Conservation (phyloP, 2,797 vertebrate species). For the Liasis olivaceus region DNA sequence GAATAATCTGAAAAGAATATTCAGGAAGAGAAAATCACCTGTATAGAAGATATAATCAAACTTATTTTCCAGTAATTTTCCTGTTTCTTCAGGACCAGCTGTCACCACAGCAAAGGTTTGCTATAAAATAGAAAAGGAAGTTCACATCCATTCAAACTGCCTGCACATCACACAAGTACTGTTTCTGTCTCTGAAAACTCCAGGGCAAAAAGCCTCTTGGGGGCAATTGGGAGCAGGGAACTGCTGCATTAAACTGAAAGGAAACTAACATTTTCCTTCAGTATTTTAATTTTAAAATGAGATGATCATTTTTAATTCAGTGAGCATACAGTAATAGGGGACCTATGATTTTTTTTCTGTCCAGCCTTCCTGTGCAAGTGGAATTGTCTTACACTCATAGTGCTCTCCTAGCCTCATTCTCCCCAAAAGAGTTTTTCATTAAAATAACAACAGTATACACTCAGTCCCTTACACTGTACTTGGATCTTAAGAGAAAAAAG, state of each 20-base stretch:
- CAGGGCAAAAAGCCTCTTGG: not conserved
- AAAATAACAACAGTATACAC: not conserved
- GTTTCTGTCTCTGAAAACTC: not conserved
- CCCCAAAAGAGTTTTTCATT: not conserved
- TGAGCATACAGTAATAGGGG: not conserved
- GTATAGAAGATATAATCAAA: constrained; percentile 95
- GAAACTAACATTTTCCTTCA: not conserved
- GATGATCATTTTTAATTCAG: not conserved
- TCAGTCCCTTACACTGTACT: not conserved
- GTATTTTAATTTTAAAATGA: too few relatives aligned
- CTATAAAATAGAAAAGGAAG: constrained; percentile 62
- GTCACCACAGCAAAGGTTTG: constrained; percentile 82
- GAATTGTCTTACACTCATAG: not conserved
- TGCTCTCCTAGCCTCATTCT: not conserved
- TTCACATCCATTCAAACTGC: not conserved
- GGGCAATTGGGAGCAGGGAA: not conserved
- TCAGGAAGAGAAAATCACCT: constrained; percentile 67
- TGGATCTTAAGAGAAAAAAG: too few relatives aligned
- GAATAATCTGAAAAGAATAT: not conserved
- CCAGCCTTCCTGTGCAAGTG: not conserved
- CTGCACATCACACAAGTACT: not conserved
- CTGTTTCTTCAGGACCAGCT: constrained; percentile 75
- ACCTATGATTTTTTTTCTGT: not conserved
- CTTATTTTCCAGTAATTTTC: constrained; percentile 80
- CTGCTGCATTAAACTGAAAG: not conserved